Percentiles rank a stretch among this genome's conserved stretches.
Evolutionary conservation across 2,888 invertebrate species (phyloP).

Genomic region (Limnephilus auricula): DNA sequence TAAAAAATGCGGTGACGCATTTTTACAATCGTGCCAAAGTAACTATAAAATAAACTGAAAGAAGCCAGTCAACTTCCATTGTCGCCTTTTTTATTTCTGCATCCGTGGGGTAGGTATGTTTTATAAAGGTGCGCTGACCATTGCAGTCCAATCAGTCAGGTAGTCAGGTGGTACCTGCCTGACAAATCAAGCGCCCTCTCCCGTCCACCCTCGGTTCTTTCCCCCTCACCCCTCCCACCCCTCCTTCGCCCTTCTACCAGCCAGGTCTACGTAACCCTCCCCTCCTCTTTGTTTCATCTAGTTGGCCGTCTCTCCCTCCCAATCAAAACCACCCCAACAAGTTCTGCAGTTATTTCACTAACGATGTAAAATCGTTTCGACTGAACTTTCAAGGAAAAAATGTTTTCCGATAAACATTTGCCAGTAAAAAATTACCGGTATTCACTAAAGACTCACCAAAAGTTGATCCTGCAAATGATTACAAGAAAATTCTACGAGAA

Average conservation of each 20-base stretch:
- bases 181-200: slow-evolving; percentile 41
- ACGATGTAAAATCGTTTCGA: slow-evolving; percentile 28
- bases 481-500: not conserved
- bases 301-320: slow-evolving; percentile 23
- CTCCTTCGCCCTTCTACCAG: not conserved
- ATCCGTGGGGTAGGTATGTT: not conserved
- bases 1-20: not conserved
- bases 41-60: not conserved
- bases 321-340: slow-evolving; percentile 32
- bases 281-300: slow-evolving; percentile 33
- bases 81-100: not conserved
- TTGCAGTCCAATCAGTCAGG: slow-evolving; percentile 36
- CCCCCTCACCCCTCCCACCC: not conserved
- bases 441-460: too few species aligned
- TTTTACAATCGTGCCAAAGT: not conserved
- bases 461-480: not conserved
- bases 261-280: slow-evolving; percentile 4
- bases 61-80: not conserved
- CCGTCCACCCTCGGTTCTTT: slow-evolving; percentile 6
- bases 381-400: slow-evolving; percentile 15
- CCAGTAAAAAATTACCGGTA: not conserved
- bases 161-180: slow-evolving; percentile 16
- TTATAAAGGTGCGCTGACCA: slow-evolving; percentile 9
- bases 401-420: not conserved
- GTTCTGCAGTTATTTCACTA: slow-evolving; percentile 40